These are phyloP conservation scores for Orussus abietinus DNA, from an alignment of 1,140 invertebrate species.

Conservation along the genomic window DNA sequence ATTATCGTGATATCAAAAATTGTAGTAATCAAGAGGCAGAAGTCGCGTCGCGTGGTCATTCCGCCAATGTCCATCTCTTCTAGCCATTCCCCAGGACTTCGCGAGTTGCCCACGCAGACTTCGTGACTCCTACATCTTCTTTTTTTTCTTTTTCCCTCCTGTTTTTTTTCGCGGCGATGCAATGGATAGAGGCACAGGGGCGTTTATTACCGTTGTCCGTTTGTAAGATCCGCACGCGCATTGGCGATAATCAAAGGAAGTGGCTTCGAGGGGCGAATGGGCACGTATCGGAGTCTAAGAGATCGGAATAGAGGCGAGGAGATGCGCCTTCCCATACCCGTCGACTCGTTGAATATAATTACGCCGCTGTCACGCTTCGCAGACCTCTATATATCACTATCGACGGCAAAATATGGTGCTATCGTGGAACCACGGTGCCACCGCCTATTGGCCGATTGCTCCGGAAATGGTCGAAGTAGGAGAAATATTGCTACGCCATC, in stretches of 20 bases:
- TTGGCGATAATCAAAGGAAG: conserved; percentile 14
- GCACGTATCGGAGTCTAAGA: conserved; percentile 12
- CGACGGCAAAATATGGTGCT: conserved; percentile 11
- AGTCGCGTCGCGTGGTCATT: too few relatives aligned
- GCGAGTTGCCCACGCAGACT: too few relatives aligned
- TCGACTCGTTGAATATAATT: conserved; percentile 14
- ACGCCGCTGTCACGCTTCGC: conserved; percentile 9
- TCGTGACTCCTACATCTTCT: too few relatives aligned
- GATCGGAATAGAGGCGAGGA: conserved; percentile 6
- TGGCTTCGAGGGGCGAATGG: conserved; percentile 9
- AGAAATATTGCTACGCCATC: conserved; percentile 19
- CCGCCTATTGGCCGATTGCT: conserved; percentile 27
- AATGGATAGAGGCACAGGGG: too few relatives aligned
- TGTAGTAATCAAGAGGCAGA: too few relatives aligned
- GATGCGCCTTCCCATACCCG: conserved; percentile 16
- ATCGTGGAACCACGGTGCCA: conserved; percentile 20
- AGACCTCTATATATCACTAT: conserved; percentile 16
- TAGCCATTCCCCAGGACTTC: too few relatives aligned
- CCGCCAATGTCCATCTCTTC: too few relatives aligned
- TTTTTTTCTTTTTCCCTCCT: too few relatives aligned
- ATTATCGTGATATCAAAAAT: too few relatives aligned
- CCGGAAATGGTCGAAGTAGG: background rate
- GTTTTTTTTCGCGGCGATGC: too few relatives aligned
- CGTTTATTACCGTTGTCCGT: too few relatives aligned
- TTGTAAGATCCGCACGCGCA: too few relatives aligned